Evolutionary conservation across 2,797 vertebrate species (phyloP).

Genomic region (Harpagifer antarcticus): DNA sequence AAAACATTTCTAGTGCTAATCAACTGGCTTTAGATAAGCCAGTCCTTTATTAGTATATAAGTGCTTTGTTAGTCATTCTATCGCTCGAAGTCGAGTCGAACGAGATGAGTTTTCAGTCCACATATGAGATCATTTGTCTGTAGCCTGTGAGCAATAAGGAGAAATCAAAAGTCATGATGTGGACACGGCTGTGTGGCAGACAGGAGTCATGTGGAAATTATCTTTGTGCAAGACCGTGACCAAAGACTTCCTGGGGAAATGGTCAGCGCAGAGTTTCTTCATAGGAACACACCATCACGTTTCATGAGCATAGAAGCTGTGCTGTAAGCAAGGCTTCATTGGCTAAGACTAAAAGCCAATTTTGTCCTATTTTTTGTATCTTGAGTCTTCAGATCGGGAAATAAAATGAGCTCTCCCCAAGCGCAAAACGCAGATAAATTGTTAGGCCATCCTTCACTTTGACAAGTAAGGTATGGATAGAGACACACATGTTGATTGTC

Average conservation of each 20-base stretch:
- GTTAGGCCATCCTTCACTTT: not conserved
- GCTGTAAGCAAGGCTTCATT: conserved; percentile 16
- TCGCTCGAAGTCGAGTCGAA: no score
- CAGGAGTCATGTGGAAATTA: conserved; percentile 20
- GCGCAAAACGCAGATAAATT: not conserved
- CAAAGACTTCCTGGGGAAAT: conserved; percentile 21
- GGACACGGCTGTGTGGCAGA: conserved; percentile 20
- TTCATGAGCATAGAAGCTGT: conserved; percentile 1
- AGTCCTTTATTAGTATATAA: no score
- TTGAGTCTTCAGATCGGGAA: not conserved
- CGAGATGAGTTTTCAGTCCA: no score
- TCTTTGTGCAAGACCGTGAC: conserved; percentile 16
- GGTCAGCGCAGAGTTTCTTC: conserved; percentile 11
- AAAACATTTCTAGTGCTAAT: no score
- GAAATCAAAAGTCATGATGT: conserved; percentile 3
- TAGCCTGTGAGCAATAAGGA: conserved; percentile 39
- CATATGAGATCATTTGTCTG: conserved; percentile 45
- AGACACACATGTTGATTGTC: not conserved
- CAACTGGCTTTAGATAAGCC: no score
- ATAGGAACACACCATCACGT: conserved; percentile 9
- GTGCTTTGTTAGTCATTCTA: no score
- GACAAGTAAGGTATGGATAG: no score
- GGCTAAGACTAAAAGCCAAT: conserved; percentile 1
- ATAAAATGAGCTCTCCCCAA: not conserved
- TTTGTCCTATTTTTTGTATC: conserved; percentile 11